Base-by-base conservation (phyloP, 2,888 invertebrate genomes). In the Lacanobia oleracea region DNA sequence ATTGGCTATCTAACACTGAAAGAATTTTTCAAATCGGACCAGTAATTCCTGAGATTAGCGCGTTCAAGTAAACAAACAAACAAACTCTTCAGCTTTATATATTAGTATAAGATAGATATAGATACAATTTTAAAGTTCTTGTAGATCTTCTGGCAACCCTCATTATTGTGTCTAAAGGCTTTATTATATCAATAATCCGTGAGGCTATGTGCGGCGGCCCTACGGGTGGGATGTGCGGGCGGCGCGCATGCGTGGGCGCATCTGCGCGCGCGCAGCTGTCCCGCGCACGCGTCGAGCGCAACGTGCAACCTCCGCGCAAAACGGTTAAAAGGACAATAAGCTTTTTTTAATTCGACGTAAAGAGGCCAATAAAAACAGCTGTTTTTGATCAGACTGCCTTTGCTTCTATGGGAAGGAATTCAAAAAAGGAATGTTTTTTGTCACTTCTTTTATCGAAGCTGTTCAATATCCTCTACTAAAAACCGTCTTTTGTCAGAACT, bases 211-310 rank as follows among this genome's bases (percentile, higher is more conserved):
- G 71, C 65, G 62, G 79, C 60, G 51, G 65, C 72, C 63, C 61
- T 72, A 67, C 74, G 77, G 74, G 80, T 73, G 75, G 68, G 75
- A 72, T 80, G 73, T 64, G 76, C 79, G 77, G 79, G 79, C 79
- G 62, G 70, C 40, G 57, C 37, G 74, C 63, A 40, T 64, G 71
- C 72, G 75, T 77, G 66, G 78, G 82, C 81, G 82, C 93, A 92
- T 91, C 92, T 92, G 92, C 91, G 84, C 81, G 67, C 67, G 67
- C 69, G 85, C 92, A 93, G 91, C 91, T 93, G 92, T 76, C 86
- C 57, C 54, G 82, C 67, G 81, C 86, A 84, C 86, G 82, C 82
- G 85, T 77, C 82, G 59, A 50, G 66, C 67, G 74, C 77, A 79
- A 75, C 75, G 54, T 79, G 81, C 64, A 78, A 59, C 65, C 70